Evolutionary conservation across 2,888 invertebrate species (phyloP), one percentile per base, ranked within the genome.

Genomic region (Nemotelus pantherinus): DNA sequence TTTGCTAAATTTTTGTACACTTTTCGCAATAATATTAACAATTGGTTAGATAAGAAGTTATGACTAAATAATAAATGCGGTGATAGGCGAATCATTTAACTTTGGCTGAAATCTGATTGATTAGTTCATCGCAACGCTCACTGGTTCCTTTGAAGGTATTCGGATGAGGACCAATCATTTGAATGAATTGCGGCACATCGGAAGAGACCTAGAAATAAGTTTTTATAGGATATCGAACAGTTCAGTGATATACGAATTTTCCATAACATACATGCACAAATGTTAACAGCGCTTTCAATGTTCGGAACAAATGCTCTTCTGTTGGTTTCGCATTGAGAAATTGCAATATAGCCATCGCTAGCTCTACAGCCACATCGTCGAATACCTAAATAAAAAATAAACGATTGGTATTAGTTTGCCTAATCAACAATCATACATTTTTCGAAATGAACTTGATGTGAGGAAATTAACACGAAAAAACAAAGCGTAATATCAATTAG

Each of bases 361-460:
- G 88, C 88, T 97, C 97, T 78, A 96, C 95, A 79, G 96, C 95
- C 77, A 96, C 93, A 87, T 97, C 97, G 87, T 97, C 97, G 88
- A 97, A 97, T 78, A 96, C 95, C 96, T 96, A 87, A 79, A 84
- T 85, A 80, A 4, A 72, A 25, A 44, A 39, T 74, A 60, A 78
- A 57, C 25, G 9, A 10, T 25, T 25, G 25, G 25, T 25, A 25
- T 25, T 25, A 25, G 25, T 25, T 25, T 25, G 25, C 25, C 25
- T 1, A 25, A 25, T 0, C 25, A 25, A 25, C 0, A 25, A 25
- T 25, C 25, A 25, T 25, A 25, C 25, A 25, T 25, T 25, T 25
- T 25, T 25, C 25, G 25, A 25, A 1, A 25, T 25, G 25, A 25
- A 25, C 25, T 25, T 25, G 25, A 25, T 25, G 25, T 25, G 25